Percentiles rank a stretch among this genome's conserved stretches.
phyloP scores from a whole-genome alignment of 2,797 vertebrate genomes.

The Cyprinodon diabolis region DNA sequence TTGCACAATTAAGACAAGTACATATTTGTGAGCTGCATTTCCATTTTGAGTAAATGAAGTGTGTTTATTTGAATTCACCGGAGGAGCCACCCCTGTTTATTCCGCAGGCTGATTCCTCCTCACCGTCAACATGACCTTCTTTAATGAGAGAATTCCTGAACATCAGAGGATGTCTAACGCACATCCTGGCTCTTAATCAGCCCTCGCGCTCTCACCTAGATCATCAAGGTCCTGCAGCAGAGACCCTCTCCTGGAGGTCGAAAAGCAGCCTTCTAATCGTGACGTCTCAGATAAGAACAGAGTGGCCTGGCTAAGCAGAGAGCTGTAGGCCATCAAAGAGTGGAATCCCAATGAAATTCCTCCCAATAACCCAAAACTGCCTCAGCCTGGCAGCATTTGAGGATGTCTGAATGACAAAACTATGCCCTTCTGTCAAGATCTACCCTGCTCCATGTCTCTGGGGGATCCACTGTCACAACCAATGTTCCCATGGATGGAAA shows the following conservation, averaged over 20 bases:
- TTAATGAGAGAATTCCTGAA: slow-evolving; percentile 81
- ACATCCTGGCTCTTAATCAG: slow-evolving; percentile 79
- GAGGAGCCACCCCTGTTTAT: slow-evolving; percentile 72
- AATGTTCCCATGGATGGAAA: slow-evolving; percentile 75
- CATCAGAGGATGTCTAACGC: slow-evolving; percentile 78
- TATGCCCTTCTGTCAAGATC: slow-evolving; percentile 46
- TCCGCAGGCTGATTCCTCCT: slow-evolving; percentile 65
- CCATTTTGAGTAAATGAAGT: slow-evolving; percentile 60
- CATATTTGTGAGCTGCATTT: slow-evolving; percentile 49
- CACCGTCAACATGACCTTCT: slow-evolving; percentile 69
- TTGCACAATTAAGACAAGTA: slow-evolving; percentile 40
- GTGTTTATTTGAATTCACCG: slow-evolving; percentile 71
- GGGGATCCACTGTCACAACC: slow-evolving; percentile 58
- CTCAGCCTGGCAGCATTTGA: slow-evolving; percentile 21
- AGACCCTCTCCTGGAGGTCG: slow-evolving; percentile 37
- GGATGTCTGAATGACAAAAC: slow-evolving; percentile 29
- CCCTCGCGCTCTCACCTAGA: slow-evolving; percentile 64
- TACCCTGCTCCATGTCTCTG: slow-evolving; percentile 35
- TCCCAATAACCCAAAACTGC: slow-evolving; percentile 17
- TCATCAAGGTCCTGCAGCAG: slow-evolving; percentile 47
- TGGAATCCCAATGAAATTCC: slow-evolving; percentile 12
- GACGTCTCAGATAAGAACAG: slow-evolving; percentile 18
- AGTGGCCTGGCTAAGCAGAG: slow-evolving; percentile 1
- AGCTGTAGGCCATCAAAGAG: slow-evolving; percentile 5
- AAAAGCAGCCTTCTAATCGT: slow-evolving; percentile 56